Evolutionary conservation across 2,888 invertebrate genomes (phyloP), one percentile per base, ranked within the genome.

Genomic region (Corythucha ciliata): DNA sequence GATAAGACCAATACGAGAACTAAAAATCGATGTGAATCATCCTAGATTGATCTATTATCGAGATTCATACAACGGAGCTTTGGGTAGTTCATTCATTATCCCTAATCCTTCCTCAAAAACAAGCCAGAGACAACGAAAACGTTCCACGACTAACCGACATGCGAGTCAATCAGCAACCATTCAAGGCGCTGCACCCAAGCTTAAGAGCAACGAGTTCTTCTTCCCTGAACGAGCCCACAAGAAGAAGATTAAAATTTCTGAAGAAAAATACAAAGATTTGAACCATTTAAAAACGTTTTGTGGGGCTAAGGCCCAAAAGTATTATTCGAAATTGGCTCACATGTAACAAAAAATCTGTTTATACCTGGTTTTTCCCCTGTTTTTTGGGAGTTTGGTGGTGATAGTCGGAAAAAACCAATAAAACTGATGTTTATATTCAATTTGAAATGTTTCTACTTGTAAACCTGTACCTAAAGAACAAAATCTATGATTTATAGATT

Each of bases 361-460:
- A 20, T 44, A 44, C 29, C 44, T 32, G 29, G 44, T 44, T 44
- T 44, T 41, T 41, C 44, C 44, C 27, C 44, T 44, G 44, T 44
- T 8, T 7, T 12, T 12, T 12, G 36, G 36, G 44, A 32, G 29
- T n/a, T 29, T 44, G n/a, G n/a, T 44, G 44, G 20, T 10, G 16
- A 21, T 44, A 29, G 18, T 29, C 20, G 26, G 44, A 41, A 25
- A 41, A 14, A 5, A 14, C 24, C 41, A 41, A 5, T 20, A 41
- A 41, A 41, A 25, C 22, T 26, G 24, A 41, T 41, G 18, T 24
- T 41, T 41, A n/a, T n/a, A 21, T 41, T 41, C 41, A 24, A 41
- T 37, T 37, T 37, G 37, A 20, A 20, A 12, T 18, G 25, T n/a
- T n/a, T 24, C 24, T 25, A 24, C 41, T 25, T 41, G n/a, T 41